phyloP scores from a whole-genome alignment of 2,888 invertebrate species.

The Tiphia femorata region DNA sequence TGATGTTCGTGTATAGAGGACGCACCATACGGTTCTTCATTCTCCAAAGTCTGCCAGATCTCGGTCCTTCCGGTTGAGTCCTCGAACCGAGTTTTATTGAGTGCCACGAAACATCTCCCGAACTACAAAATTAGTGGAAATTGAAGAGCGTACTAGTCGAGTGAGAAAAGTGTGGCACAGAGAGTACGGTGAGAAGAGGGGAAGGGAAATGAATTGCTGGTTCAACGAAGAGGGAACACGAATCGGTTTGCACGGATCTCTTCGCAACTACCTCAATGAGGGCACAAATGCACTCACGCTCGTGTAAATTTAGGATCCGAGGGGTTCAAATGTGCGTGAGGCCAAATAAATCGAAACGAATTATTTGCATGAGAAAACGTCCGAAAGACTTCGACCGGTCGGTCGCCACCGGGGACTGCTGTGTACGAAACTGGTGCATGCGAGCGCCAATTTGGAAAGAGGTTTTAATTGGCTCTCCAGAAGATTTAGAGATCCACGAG shows the following conservation, averaged over 20 bases:
- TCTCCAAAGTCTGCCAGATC: background rate
- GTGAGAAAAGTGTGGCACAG: background rate
- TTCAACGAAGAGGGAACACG: background rate
- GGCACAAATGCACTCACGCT: slow-evolving; percentile 24
- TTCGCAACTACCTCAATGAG: slow-evolving; percentile 13
- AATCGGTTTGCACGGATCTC: slow-evolving; percentile 5
- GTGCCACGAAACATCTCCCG: background rate
- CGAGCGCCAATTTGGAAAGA: slow-evolving; percentile 30
- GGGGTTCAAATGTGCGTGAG: slow-evolving; percentile 28
- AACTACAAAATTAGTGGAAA: background rate
- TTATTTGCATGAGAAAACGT: slow-evolving; percentile 44
- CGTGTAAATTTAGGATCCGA: slow-evolving; percentile 49
- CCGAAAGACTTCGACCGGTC: slow-evolving; percentile 34
- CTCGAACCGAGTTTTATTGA: background rate
- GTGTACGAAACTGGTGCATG: too few relatives aligned
- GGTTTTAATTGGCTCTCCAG: slow-evolving; percentile 39
- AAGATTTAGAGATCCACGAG: slow-evolving; percentile 6
- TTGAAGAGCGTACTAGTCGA: too few relatives aligned
- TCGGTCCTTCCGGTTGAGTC: background rate
- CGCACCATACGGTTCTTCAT: too few relatives aligned
- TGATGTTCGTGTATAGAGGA: too few relatives aligned
- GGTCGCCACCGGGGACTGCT: background rate
- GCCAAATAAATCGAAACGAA: slow-evolving; percentile 50
- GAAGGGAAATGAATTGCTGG: background rate
- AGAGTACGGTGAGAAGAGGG: background rate